These are phyloP conservation scores for Rhorus exstirpatorius DNA, from an alignment of 2,888 invertebrate species.

Conservation along the genomic window DNA sequence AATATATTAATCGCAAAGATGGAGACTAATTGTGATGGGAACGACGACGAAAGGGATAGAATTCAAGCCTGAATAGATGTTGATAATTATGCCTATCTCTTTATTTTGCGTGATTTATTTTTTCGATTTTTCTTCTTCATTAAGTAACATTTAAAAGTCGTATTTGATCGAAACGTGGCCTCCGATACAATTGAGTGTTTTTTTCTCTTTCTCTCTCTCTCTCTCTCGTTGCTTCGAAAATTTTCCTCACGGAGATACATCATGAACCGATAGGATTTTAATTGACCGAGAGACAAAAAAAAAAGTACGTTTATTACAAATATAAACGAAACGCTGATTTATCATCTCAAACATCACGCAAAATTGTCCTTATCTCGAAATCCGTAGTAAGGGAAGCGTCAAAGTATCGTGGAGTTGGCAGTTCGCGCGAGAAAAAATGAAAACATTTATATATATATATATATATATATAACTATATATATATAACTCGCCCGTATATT, in stretches of 20 bases:
- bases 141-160: constrained; percentile 64
- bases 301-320: background rate
- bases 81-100: constrained; percentile 48
- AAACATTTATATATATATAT: no score
- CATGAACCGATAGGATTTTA: constrained; percentile 40
- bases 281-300: constrained; percentile 9
- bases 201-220: background rate
- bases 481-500: background rate
- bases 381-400: background rate
- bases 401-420: background rate
- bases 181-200: constrained; percentile 24
- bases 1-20: constrained; percentile 40
- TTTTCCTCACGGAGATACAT: constrained; percentile 44
- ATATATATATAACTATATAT: no score
- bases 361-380: background rate
- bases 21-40: constrained; percentile 57
- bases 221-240: constrained; percentile 4
- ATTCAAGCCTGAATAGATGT: constrained; percentile 46
- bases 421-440: background rate
- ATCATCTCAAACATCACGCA: background rate
- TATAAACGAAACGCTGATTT: background rate
- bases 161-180: constrained; percentile 57
- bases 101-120: constrained; percentile 62
- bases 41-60: constrained; percentile 27
- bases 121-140: constrained; percentile 10